A percentile compares a stretch with the other conserved stretches of the same genome.
Evolutionary conservation across 2,888 invertebrate genomes (phyloP).

Genomic region (Biston stratarius): DNA sequence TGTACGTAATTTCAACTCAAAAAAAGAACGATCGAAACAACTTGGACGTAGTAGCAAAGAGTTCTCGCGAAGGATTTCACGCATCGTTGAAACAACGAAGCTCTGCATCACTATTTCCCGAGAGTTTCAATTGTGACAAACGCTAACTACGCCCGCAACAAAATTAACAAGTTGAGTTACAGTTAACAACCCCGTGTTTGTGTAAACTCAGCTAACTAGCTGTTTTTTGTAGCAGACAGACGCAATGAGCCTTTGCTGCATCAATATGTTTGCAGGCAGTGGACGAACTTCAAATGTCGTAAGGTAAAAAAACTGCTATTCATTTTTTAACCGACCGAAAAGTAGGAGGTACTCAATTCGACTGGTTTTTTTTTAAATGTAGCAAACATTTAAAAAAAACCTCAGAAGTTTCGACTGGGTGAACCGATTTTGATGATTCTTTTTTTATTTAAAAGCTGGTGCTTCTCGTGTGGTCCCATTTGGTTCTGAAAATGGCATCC

Average conservation of each 20-base stretch:
- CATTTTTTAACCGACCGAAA: no score
- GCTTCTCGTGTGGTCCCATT: no score
- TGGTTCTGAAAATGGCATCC: no score
- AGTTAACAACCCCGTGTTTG: constrained; percentile 79
- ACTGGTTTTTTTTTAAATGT: no score
- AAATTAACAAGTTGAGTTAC: constrained; percentile 82
- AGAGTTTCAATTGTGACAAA: constrained; percentile 71
- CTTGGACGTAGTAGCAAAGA: not conserved
- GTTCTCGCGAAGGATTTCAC: constrained; percentile 10
- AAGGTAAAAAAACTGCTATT: no score
- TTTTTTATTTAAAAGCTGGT: no score
- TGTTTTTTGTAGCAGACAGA: constrained; percentile 67
- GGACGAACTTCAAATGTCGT: constrained; percentile 4
- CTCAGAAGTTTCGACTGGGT: no score
- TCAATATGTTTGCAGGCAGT: constrained; percentile 8
- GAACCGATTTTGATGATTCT: no score
- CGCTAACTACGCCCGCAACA: constrained; percentile 64
- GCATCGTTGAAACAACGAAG: constrained; percentile 41
- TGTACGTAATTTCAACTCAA: not conserved
- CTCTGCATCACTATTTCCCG: constrained; percentile 46
- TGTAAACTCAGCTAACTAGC: constrained; percentile 80
- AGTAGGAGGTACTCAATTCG: no score
- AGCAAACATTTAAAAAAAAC: no score
- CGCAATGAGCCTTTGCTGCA: constrained; percentile 48
- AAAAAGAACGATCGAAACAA: not conserved